Evolutionary conservation across 2,888 invertebrate species (phyloP).

Genomic region (Drosophila neonasuta): DNA sequence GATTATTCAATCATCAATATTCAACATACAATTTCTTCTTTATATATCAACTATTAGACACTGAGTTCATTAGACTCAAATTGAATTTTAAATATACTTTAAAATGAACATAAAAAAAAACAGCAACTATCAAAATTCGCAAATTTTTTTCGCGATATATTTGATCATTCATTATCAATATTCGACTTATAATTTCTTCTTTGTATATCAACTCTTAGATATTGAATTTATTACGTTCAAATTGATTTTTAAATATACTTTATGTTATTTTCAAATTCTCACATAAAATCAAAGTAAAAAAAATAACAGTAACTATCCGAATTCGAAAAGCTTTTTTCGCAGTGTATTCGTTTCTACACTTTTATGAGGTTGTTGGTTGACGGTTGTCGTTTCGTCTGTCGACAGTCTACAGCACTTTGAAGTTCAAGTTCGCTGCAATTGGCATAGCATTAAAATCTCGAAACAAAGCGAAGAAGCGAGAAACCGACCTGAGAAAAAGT

Average conservation of each 20-base stretch:
- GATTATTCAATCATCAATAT: too few relatives aligned
- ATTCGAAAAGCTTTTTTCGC: neutral
- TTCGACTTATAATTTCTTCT: too few relatives aligned
- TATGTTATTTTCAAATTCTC: neutral
- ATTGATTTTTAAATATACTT: too few relatives aligned
- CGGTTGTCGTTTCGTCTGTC: conserved; percentile 23
- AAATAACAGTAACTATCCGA: neutral
- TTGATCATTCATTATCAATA: too few relatives aligned
- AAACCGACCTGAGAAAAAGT: conserved; percentile 21
- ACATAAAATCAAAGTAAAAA: neutral
- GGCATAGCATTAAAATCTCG: conserved; percentile 46
- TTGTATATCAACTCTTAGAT: neutral
- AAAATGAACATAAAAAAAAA: too few relatives aligned
- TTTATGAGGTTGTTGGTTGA: conserved; percentile 34
- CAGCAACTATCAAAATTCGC: too few relatives aligned
- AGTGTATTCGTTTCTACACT: conserved; percentile 32
- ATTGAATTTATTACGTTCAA: neutral
- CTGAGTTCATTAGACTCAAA: neutral
- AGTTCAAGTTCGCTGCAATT: conserved; percentile 78
- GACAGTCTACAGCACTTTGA: conserved; percentile 63
- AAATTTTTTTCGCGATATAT: too few relatives aligned
- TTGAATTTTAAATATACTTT: too few relatives aligned
- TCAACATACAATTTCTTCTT: too few relatives aligned
- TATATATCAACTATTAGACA: too few relatives aligned
- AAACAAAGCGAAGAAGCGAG: conserved; percentile 4